These are phyloP conservation scores for Lomographa bimaculata DNA, from an alignment of 2,888 invertebrate species.

Conservation along the genomic window DNA sequence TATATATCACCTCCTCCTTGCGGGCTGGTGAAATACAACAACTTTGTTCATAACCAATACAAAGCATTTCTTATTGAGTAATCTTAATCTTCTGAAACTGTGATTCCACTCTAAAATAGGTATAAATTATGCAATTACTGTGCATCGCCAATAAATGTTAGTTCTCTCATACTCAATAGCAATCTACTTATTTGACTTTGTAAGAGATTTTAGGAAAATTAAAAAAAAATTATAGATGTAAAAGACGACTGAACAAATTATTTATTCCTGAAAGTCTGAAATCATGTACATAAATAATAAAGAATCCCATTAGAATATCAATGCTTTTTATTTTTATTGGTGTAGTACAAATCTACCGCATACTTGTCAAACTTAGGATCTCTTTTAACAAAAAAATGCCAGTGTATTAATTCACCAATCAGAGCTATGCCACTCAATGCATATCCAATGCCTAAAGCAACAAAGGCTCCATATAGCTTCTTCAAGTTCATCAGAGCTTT, in stretches of 20 bases:
- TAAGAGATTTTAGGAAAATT: no score
- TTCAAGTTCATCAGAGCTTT: constrained; percentile 91
- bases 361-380: constrained; percentile 90
- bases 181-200: no score
- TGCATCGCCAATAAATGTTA: no score
- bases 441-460: constrained; percentile 89
- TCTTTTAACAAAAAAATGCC: constrained; percentile 85
- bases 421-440: constrained; percentile 82
- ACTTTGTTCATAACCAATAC: no score
- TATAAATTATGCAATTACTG: no score
- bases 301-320: constrained; percentile 30
- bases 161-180: no score
- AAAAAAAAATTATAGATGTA: constrained; percentile 16
- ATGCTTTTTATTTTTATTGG: constrained; percentile 65
- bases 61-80: no score
- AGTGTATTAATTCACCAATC: constrained; percentile 86
- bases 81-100: no score
- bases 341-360: constrained; percentile 81
- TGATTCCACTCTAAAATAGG: no score
- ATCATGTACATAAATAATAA: constrained; percentile 50
- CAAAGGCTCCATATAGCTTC: constrained; percentile 90
- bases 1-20: no score
- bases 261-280: constrained; percentile 43
- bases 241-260: constrained; percentile 42
- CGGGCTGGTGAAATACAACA: no score